Evolutionary conservation across 2,797 vertebrate species (phyloP), one percentile per base, ranked within the genome.

Genomic region (Iguana delicatissima): DNA sequence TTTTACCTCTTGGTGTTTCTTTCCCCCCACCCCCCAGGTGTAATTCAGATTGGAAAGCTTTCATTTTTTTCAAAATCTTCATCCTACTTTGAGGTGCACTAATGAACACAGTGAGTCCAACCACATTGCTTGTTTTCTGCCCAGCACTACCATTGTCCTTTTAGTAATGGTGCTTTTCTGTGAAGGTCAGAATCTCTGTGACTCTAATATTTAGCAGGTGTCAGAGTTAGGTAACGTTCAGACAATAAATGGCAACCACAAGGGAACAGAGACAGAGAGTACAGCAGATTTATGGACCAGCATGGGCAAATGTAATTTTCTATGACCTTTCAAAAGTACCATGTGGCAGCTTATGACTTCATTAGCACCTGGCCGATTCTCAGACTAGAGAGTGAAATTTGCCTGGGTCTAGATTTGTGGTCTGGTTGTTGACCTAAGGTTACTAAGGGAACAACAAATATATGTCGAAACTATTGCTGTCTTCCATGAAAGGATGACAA

Each of bases 151-250:
- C 79, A 22, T 85, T 91, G 67, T 80, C 87, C 90, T 94, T 92
- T 93, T 85, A 82, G 38, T 84, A 80, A 89, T 92, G 80, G 72
- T 79, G 32, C 62, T 32, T 76, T 86, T 84, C 90, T 84, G 57
- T 42, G 82, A 95, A 96, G 90, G 93, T 95, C 94, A 95, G 83
- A 62, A 93, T 26, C 84, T 85, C 4, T 84, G 82, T 92, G n/a
- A 94, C 76, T 94, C 20, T 59, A 94, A 93, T 91, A 86, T 89
- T 91, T 92, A 95, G 76, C 86, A 90, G 92, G 92, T 91, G 84
- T 86, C 92, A 85, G 94, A 93, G 85, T 93, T 93, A 91, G 96
- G 92, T 92, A 93, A 96, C 96, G 91, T 96, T 96, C 93, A 96
- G 79, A 90, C 29, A 83, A 38, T 94, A 93, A 93, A 38, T 73